phyloP scores from a whole-genome alignment of 2,888 invertebrate genomes.

The Synergus japonicus region DNA sequence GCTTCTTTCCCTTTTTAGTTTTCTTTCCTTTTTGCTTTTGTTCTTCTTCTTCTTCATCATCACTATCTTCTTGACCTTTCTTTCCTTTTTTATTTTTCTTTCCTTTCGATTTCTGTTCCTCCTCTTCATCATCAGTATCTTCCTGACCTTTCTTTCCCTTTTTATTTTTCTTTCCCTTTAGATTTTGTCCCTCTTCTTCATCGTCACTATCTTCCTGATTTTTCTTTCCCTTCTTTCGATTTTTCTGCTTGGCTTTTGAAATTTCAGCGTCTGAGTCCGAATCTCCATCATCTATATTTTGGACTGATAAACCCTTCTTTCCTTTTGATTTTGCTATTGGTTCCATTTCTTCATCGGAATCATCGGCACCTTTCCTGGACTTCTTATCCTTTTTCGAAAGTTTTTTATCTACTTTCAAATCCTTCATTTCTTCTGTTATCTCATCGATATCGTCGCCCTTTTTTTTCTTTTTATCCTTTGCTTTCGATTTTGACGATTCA shows the following conservation, averaged over 20 bases:
- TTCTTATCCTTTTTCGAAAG: slow-evolving; percentile 71
- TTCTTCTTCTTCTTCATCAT: slow-evolving; percentile 76
- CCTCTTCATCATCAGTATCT: slow-evolving; percentile 78
- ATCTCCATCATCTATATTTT: slow-evolving; percentile 49
- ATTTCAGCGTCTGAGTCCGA: slow-evolving; percentile 59
- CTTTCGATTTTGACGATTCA: slow-evolving; percentile 74
- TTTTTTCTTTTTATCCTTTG: slow-evolving; percentile 78
- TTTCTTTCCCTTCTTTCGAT: slow-evolving; percentile 63
- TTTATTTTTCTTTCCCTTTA: slow-evolving; percentile 66
- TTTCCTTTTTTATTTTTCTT: slow-evolving; percentile 68
- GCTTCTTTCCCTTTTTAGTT: slow-evolving; percentile 72
- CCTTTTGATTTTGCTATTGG: slow-evolving; percentile 40
- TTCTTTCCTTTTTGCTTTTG: slow-evolving; percentile 75
- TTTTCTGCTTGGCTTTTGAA: slow-evolving; percentile 58
- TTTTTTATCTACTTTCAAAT: slow-evolving; percentile 80
- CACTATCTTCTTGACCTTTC: slow-evolving; percentile 78
- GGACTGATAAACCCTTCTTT: neutral
- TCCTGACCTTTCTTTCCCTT: slow-evolving; percentile 76
- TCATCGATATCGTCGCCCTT: slow-evolving; percentile 66
- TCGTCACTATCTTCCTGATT: slow-evolving; percentile 53
- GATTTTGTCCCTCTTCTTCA: slow-evolving; percentile 50
- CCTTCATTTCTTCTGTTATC: slow-evolving; percentile 80
- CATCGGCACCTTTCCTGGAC: slow-evolving; percentile 74
- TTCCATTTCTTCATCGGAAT: slow-evolving; percentile 56
- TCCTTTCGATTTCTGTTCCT: slow-evolving; percentile 63